Conservation (phyloP, 1,140 invertebrate species). For the Drosophila suzukii region DNA sequence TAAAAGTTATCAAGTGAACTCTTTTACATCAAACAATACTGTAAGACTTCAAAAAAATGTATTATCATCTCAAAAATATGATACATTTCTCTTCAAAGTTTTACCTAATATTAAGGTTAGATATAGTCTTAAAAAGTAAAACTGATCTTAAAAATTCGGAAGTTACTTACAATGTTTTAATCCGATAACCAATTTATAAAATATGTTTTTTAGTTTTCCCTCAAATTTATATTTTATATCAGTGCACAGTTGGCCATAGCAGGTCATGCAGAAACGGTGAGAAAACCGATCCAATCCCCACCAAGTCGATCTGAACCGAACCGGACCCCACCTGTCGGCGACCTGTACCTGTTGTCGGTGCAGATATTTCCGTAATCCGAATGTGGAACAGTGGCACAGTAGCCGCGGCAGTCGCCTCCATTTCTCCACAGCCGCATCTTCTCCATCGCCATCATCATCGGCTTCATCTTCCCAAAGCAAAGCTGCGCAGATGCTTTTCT, state of each 20-base stretch:
- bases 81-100: too few relatives aligned
- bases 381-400: slow-evolving; percentile 80
- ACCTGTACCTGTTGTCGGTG: slow-evolving; percentile 31
- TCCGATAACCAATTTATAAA: too few relatives aligned
- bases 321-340: slow-evolving; percentile 70
- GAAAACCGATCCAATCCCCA: slow-evolving; percentile 51
- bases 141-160: too few relatives aligned
- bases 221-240: neutral
- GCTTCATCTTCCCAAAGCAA: slow-evolving; percentile 1
- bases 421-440: slow-evolving; percentile 16
- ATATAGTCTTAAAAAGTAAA: too few relatives aligned
- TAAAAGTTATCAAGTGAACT: too few relatives aligned
- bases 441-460: slow-evolving; percentile 7
- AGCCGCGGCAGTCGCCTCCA: slow-evolving; percentile 37
- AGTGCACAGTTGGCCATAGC: slow-evolving; percentile 26
- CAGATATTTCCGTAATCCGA: slow-evolving; percentile 77
- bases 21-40: too few relatives aligned
- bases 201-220: neutral
- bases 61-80: too few relatives aligned
- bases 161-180: too few relatives aligned
- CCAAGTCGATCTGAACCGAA: slow-evolving; percentile 24
- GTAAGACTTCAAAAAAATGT: too few relatives aligned
- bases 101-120: too few relatives aligned
- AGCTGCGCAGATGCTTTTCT: neutral
- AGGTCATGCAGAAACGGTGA: slow-evolving; percentile 54